phyloP scores from a whole-genome alignment of 2,113 vertebrate species.

The Entelurus aequoreus region DNA sequence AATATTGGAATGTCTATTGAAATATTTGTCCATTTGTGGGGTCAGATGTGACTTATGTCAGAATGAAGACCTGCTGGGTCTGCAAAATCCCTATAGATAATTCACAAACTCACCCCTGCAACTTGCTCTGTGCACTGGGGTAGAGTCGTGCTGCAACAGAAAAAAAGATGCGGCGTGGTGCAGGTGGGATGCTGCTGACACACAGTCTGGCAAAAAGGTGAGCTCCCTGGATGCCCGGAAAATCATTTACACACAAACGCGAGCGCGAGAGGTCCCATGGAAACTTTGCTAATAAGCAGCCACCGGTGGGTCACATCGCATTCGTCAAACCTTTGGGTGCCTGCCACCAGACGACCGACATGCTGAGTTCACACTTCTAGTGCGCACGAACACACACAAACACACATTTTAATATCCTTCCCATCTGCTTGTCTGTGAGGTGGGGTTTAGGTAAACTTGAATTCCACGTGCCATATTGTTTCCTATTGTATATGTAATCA shows the following conservation, averaged over 20 bases:
- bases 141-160: too few species aligned
- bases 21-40: too few species aligned
- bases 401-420: too few species aligned
- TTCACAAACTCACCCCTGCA: too few species aligned
- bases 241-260: background rate
- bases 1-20: too few species aligned
- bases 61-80: too few species aligned
- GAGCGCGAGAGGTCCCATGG: background rate
- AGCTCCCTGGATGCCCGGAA: background rate
- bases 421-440: background rate
- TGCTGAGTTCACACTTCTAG: background rate
- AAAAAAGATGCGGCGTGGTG: too few species aligned
- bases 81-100: too few species aligned
- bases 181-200: too few species aligned
- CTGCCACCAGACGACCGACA: background rate
- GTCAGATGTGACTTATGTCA: too few species aligned
- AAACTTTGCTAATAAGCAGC: constrained; percentile 4
- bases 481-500: background rate
- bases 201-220: background rate
- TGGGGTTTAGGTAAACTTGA: background rate
- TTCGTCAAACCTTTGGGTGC: constrained; percentile 5
- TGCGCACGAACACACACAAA: background rate
- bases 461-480: background rate
- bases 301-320: constrained; percentile 6
- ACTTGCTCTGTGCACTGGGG: too few species aligned